These are phyloP conservation scores for Acinonyx jubatus DNA, from an alignment of 2,113 vertebrate genomes.

Conservation along the genomic window DNA sequence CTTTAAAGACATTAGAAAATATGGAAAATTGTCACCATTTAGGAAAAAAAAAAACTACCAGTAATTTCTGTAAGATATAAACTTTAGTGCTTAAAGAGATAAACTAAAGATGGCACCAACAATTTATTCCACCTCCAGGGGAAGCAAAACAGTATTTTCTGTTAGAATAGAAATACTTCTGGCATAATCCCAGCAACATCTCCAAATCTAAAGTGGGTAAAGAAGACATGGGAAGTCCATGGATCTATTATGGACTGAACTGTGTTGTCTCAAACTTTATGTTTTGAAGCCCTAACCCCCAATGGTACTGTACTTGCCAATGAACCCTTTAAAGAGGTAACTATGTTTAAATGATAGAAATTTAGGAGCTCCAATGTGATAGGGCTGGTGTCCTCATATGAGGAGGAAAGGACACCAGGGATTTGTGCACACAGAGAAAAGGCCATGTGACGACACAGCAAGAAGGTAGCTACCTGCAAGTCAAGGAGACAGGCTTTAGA, in stretches of 20 bases:
- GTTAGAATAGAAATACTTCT: background rate
- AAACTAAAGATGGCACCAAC: background rate
- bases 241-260: background rate
- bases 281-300: background rate
- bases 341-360: background rate
- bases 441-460: background rate
- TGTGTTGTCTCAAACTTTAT: background rate
- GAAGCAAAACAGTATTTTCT: background rate
- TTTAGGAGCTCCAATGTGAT: background rate
- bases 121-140: background rate
- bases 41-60: background rate
- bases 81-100: background rate
- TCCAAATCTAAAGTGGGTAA: background rate
- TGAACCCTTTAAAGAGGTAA: background rate
- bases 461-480: too few relatives aligned
- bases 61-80: background rate
- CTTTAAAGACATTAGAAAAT: background rate
- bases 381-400: background rate
- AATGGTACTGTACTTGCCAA: background rate
- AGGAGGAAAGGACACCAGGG: background rate
- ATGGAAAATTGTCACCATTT: background rate
- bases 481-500: background rate
- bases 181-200: background rate
- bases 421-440: too few relatives aligned
- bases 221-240: background rate